Conservation (phyloP, 2,888 invertebrate genomes). For the Shargacucullia verbasci region DNA sequence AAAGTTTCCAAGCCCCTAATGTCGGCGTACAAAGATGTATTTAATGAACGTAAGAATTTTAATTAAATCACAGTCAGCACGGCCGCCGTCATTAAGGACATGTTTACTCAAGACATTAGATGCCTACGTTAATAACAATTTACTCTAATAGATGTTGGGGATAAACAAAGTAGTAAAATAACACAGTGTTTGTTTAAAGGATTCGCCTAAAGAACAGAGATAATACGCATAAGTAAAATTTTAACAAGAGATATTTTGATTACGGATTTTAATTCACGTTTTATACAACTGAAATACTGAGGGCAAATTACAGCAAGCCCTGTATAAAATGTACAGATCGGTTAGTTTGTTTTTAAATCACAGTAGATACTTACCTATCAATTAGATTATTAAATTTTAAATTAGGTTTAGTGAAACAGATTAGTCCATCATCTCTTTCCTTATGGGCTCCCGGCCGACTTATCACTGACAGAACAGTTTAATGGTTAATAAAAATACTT, state of each 20-base stretch:
- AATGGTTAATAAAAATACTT: no score
- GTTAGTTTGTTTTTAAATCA: no score
- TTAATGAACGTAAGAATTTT: conserved; percentile 54
- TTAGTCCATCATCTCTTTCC: no score
- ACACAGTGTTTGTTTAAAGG: conserved; percentile 31
- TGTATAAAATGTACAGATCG: no score
- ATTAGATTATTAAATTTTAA: no score
- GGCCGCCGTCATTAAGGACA: conserved; percentile 50
- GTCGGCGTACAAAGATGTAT: conserved; percentile 46
- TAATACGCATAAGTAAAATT: conserved; percentile 28
- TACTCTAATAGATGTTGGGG: conserved; percentile 47
- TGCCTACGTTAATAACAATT: conserved; percentile 55
- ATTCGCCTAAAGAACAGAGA: conserved; percentile 30
- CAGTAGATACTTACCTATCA: no score
- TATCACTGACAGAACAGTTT: no score
- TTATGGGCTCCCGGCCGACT: no score
- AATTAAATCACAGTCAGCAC: conserved; percentile 59
- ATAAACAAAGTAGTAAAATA: conserved; percentile 47
- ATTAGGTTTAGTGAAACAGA: no score
- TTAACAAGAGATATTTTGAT: conserved; percentile 9
- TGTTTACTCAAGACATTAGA: conserved; percentile 58
- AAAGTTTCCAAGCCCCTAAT: conserved; percentile 44
- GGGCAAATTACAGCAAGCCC: no score
- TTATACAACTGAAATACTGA: conserved; percentile 4
- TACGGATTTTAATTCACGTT: neutral